These are phyloP conservation scores for Spongia lamella DNA, from an alignment of 37 sponge, comb jelly and placozoan species.

Conservation along the genomic window DNA sequence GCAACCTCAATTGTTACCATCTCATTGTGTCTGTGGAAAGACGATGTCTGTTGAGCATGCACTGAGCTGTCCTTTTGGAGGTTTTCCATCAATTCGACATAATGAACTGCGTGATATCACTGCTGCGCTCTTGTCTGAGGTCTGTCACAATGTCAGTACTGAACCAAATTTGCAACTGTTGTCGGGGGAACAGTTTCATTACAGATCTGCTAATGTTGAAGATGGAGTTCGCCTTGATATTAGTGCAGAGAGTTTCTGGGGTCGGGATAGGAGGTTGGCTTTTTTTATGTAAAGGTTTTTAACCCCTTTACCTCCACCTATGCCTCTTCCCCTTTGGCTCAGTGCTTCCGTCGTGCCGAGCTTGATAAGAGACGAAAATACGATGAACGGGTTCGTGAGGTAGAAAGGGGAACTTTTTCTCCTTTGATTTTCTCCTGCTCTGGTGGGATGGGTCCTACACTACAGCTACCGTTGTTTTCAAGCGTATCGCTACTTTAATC, in stretches of 20 bases:
- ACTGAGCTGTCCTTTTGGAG: conserved; percentile 13
- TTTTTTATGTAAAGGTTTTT: conserved; percentile 21
- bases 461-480: too few species aligned
- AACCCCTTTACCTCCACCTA: conserved; percentile 11
- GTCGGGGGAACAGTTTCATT: neutral
- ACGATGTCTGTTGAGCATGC: too few species aligned
- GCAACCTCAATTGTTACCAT: too few species aligned
- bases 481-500: too few species aligned
- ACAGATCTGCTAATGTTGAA: conserved; percentile 29
- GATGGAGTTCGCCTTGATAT: conserved; percentile 37
- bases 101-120: conserved; percentile 46
- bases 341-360: conserved; percentile 18
- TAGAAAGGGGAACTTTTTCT: too few species aligned
- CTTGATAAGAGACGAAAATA: conserved; percentile 17
- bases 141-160: conserved; percentile 43
- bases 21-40: too few species aligned
- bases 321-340: too few species aligned
- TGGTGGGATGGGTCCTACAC: too few species aligned
- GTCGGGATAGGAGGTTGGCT: conserved; percentile 7
- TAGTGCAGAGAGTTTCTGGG: conserved; percentile 41
- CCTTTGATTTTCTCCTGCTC: too few species aligned
- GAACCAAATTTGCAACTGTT: conserved; percentile 28
- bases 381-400: conserved; percentile 23
- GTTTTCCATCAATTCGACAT: conserved; percentile 28
- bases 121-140: conserved; percentile 25